Base-by-base conservation (phyloP, 2,113 vertebrate species). In the Laticauda colubrina region DNA sequence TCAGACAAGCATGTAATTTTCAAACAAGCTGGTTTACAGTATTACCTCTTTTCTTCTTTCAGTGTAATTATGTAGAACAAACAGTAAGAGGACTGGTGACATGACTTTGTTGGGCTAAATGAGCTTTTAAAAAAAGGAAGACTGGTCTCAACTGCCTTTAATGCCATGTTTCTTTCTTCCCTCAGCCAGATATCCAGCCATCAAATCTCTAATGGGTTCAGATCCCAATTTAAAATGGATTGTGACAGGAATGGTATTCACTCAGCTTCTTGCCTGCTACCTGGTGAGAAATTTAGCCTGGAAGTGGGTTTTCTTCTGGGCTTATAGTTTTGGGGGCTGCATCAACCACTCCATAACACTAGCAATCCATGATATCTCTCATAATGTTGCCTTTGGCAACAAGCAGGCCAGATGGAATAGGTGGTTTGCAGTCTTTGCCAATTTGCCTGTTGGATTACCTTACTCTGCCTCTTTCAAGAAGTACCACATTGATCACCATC, bases 301-400 rank as follows among this genome's bases (percentile, higher is more conserved):
- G 99, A 99, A 99, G 96, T 99, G 99, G 99, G 94, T 99, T 91
- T 95, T 99, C 75, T 99, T 99, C 97, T 99, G 99, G 99, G 98
- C 99, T 57, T 99, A 99, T 0, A 97, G 95, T 69, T 99, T 99
- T 1, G 99, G 99, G 10, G 99, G 99, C 81, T 99, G 99, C 90
- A 96, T 99, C 93, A 99, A 99, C 96, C 99, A 99, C 96, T 99
- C 99, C 0, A 94, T 99, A 96, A 99, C 99, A 0, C 97, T 99
- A 0, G 99, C 99, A 69, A 99, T 99, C 97, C 99, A 99, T 0
- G 99, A 99, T 96, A 99, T 99, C 97, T 99, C 99, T 0, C 99
- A 99, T 97, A 99, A 99, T 0, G 97, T 99, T 0, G 99, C 99
- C 91, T 99, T 99, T 29, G 99, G 99, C 53, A 99, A 99, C 92